Base-by-base conservation (phyloP, 2,797 vertebrate genomes). In the Pseudopleuronectes americanus region DNA sequence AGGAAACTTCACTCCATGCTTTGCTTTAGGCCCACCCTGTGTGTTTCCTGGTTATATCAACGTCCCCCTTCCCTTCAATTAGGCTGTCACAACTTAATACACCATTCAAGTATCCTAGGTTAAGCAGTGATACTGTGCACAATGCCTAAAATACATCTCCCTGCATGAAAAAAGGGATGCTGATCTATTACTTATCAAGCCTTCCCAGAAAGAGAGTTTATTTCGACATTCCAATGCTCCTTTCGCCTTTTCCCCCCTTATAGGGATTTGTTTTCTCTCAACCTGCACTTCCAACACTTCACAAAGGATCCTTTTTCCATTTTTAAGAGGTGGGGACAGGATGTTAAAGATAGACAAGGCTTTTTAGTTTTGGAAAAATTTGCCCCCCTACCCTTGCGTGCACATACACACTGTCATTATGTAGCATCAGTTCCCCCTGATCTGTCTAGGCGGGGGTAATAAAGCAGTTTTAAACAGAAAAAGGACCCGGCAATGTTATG, bases 231-330 rank as follows among this genome's bases (percentile, higher is more conserved):
- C 89, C 89, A 81, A 36, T 26, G 19, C 70, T 81, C 72, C 71
- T 56, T 73, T 77, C 0, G 22, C 56, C 24, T 76, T 69, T 4
- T 76, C 64, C 79, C 65, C 52, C 87, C 87, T 88, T 93, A 88
- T 92, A 91, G 77, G 90, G 93, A 85, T 82, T 90, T 91, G 84
- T 85, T 89, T 86, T 83, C 66, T 81, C 68, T 83, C 80, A 84
- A 84, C 79, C 80, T 88, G 80, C 52, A 51, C 78, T 85, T 77
- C 53, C 64, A 67, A 61, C 24, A 60, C 43, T 57, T 80, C 14
- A 12, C 81, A 87, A 84, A 88, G 79, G 77, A 74, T 83, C 41
- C 38, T 71, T 78, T 80, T 88, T 76, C 74, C 74, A 70, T 81
- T 80, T 88, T 77, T 81, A 90, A 86, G 77, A 87, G 79, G 70